Evolutionary conservation across 1,140 invertebrate genomes (phyloP).

Genomic region (Rhopalosiphum maidis): DNA sequence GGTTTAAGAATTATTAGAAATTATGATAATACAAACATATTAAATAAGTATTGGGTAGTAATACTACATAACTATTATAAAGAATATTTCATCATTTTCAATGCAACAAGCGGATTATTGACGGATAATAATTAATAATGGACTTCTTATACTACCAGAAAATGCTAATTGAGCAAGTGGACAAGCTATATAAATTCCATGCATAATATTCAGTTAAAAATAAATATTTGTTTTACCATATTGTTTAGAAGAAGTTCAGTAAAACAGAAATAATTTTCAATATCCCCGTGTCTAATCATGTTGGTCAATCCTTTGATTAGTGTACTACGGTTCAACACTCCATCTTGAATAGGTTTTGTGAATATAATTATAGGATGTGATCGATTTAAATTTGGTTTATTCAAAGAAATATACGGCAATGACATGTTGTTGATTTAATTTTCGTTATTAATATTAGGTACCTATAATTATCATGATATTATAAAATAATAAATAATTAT

Average conservation of each 20-base stretch:
- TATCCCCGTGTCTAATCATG: background rate
- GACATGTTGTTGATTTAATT: background rate
- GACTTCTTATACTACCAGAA: background rate
- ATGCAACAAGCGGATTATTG: background rate
- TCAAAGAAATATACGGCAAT: background rate
- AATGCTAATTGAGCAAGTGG: background rate
- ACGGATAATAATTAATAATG: background rate
- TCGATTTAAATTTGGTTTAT: background rate
- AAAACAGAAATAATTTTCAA: slow-evolving; percentile 14
- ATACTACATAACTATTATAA: background rate
- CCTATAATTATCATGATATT: background rate
- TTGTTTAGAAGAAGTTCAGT: slow-evolving; percentile 13
- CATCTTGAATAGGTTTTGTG: background rate
- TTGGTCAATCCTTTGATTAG: background rate
- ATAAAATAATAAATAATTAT: background rate
- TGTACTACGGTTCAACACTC: background rate
- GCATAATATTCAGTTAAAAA: background rate
- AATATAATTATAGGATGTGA: background rate
- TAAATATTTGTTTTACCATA: slow-evolving; percentile 23
- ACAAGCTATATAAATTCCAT: background rate
- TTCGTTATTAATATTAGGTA: background rate
- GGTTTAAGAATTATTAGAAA: background rate
- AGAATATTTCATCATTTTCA: background rate
- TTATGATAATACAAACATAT: background rate
- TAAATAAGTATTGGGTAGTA: too few relatives aligned